Base-by-base conservation (phyloP, 2,113 vertebrate genomes). In the Manacus vitellinus region DNA sequence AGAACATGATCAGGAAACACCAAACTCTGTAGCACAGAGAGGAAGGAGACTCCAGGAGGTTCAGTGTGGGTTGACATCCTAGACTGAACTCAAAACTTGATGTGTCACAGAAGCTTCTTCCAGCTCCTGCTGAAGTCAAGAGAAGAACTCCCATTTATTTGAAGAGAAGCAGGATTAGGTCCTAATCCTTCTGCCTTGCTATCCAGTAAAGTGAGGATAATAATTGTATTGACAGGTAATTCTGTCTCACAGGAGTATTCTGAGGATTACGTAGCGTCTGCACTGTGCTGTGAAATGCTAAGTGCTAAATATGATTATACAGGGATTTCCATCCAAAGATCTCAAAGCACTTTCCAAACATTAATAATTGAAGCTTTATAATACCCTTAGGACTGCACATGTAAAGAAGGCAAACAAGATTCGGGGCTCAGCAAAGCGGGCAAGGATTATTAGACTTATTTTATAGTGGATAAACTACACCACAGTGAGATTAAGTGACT, bases 301-400 rank as follows among this genome's bases (percentile, higher is more conserved):
- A 97, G 95, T 97, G 96, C 96, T 96, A 97, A 97, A 97, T 96
- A 97, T 96, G 96, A 97, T 96, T 97, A 96, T 96, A 94, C 83
- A 96, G 91, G 94, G 96, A 96, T 96, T 97, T 97, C 94, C 96
- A 96, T 92, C 90, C 95, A 86, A 95, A 96, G 96, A 97, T 97
- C 96, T 96, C 95, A 95, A 96, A 96, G 96, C 92, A 96, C 96
- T 97, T 95, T 94, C 95, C 96, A 96, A 97, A 94, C 92, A 96
- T 97, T 96, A 96, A 97, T 97, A 96, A 97, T 95, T 95, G 96
- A 96, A 96, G 95, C 94, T 95, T 81, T 86, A 92, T 94, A 97
- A 97, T 95, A 94, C 92, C 95, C 96, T 94, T 94, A 96, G 94
- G 96, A 96, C 95, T 92, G 88, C 83, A 92, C 90, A 95, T 44